Percentiles rank a stretch among this genome's conserved stretches.
Conservation (phyloP, 1,140 invertebrate species). For the Agrypnia vestita region DNA sequence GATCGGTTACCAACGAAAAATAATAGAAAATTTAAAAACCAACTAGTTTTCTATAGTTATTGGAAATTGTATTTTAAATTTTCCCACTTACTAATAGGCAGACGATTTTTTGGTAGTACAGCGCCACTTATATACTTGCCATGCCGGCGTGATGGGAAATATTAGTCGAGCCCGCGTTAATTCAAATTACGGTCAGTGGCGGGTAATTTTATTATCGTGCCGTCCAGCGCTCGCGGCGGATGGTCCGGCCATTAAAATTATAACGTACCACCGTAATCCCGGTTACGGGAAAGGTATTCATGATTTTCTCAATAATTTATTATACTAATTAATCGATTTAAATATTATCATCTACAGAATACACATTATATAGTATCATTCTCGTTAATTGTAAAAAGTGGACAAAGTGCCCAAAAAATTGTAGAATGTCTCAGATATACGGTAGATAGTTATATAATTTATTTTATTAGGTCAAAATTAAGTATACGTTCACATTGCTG, state of each 20-base stretch:
- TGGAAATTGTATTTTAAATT: neutral
- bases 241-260: slow-evolving; percentile 56
- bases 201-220: slow-evolving; percentile 58
- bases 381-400: too few relatives aligned
- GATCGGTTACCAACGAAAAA: too few relatives aligned
- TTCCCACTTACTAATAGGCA: slow-evolving; percentile 17
- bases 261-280: slow-evolving; percentile 24
- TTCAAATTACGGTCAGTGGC: slow-evolving; percentile 58
- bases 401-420: too few relatives aligned
- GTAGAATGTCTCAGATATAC: too few relatives aligned
- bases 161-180: slow-evolving; percentile 54
- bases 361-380: too few relatives aligned
- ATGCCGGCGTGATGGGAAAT: slow-evolving; percentile 38
- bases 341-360: too few relatives aligned
- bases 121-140: neutral
- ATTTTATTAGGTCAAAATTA: too few relatives aligned
- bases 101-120: slow-evolving; percentile 14
- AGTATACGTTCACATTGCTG: too few relatives aligned
- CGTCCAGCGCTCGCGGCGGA: slow-evolving; percentile 48
- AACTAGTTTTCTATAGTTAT: neutral
- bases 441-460: too few relatives aligned
- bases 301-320: too few relatives aligned
- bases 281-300: slow-evolving; percentile 2
- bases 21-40: too few relatives aligned
- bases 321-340: too few relatives aligned